These are phyloP conservation scores for Frankliniella fusca DNA, from an alignment of 2,888 invertebrate species.

Conservation along the genomic window DNA sequence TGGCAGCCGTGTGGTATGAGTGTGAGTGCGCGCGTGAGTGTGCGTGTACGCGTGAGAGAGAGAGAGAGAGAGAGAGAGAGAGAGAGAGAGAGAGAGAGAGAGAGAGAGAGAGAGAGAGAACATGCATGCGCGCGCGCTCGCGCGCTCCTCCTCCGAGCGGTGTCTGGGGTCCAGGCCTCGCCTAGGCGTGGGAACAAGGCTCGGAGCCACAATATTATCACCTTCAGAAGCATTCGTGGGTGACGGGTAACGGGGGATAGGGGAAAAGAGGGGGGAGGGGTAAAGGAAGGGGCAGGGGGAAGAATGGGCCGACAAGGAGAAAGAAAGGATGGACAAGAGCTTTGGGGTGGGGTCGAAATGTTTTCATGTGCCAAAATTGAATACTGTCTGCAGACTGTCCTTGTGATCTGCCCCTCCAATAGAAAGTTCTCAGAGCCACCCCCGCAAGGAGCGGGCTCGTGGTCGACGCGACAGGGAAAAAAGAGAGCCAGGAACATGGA, in stretches of 20 bases:
- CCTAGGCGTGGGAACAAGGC: neutral
- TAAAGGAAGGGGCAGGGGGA: neutral
- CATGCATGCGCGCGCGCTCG: too few species aligned
- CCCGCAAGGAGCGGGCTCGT: too few species aligned
- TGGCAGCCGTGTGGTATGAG: neutral
- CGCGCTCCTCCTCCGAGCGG: neutral
- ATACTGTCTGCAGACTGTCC: neutral
- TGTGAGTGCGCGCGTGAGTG: neutral
- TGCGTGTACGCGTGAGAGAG: neutral
- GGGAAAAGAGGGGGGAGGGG: neutral
- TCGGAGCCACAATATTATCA: neutral
- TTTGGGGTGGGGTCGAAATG: neutral
- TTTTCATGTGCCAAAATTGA: neutral
- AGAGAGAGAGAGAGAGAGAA: too few species aligned
- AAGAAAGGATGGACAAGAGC: neutral
- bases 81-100: too few species aligned
- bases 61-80: too few species aligned
- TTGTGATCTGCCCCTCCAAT: too few species aligned
- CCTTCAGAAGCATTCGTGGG: neutral
- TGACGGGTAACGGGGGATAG: neutral
- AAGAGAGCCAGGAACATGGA: too few species aligned
- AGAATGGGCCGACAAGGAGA: neutral
- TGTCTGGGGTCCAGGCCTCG: neutral
- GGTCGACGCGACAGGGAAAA: too few species aligned
- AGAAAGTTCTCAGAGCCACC: too few species aligned